Percentiles rank a stretch among this genome's conserved stretches.
phyloP scores from a whole-genome alignment of 1,140 invertebrate species.

The Drosophila paulistorum region DNA sequence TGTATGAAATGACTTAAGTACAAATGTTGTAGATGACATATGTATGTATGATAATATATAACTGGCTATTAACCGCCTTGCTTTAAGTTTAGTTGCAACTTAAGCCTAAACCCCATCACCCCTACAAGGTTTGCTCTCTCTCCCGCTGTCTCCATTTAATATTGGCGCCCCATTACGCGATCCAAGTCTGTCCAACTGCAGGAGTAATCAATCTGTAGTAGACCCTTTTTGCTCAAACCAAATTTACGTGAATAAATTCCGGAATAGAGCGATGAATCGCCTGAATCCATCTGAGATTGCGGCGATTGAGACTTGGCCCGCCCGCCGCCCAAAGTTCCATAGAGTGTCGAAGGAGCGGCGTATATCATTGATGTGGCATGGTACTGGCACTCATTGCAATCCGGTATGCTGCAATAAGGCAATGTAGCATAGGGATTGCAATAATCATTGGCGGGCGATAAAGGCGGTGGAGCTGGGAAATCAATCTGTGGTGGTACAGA shows the following conservation, averaged over 20 bases:
- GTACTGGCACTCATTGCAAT: constrained; percentile 75
- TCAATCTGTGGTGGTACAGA: constrained; percentile 61
- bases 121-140: constrained; percentile 14
- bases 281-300: constrained; percentile 40
- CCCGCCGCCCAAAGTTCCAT: constrained; percentile 52
- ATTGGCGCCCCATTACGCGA: constrained; percentile 84
- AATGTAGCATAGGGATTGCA: constrained; percentile 76
- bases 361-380: constrained; percentile 67
- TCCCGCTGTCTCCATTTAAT: constrained; percentile 20
- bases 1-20: constrained; percentile 50
- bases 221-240: constrained; percentile 86
- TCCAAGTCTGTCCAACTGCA: constrained; percentile 87
- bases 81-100: constrained; percentile 39
- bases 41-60: background rate
- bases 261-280: constrained; percentile 75
- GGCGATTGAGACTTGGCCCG: constrained; percentile 23
- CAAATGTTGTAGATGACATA: constrained; percentile 29
- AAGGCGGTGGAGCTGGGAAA: constrained; percentile 76
- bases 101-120: constrained; percentile 62
- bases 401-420: constrained; percentile 74
- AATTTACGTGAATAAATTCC: constrained; percentile 83
- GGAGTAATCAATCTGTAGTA: constrained; percentile 88
- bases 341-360: constrained; percentile 66
- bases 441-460: constrained; percentile 79
- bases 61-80: background rate